Evolutionary conservation across 2,888 invertebrate species (phyloP).

Genomic region (Dysmachus trigonus): DNA sequence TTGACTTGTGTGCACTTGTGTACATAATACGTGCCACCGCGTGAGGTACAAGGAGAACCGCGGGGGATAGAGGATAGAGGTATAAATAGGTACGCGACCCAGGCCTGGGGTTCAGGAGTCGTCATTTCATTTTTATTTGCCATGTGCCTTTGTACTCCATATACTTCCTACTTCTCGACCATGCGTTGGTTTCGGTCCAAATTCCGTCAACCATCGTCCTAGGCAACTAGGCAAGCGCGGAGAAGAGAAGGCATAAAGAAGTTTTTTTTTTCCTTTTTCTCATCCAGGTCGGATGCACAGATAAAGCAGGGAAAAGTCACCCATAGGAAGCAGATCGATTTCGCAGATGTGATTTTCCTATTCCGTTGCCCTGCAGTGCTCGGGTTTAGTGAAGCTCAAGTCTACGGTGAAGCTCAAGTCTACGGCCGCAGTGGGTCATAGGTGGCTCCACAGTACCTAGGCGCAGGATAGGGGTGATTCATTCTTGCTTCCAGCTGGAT

Average conservation of each 20-base stretch:
- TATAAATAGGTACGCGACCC: constrained; percentile 7
- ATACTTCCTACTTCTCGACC: constrained; percentile 28
- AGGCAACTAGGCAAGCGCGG: constrained; percentile 34
- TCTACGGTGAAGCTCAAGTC: background rate
- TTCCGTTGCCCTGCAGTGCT: background rate
- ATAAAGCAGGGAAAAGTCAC: constrained; percentile 36
- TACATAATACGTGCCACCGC: background rate
- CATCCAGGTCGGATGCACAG: constrained; percentile 20
- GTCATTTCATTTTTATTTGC: constrained; percentile 31
- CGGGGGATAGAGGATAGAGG: background rate
- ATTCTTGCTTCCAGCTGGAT: background rate
- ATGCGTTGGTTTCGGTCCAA: constrained; percentile 30
- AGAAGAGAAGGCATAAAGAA: background rate
- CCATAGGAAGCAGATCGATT: constrained; percentile 39
- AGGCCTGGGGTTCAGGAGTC: background rate
- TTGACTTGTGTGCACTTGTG: background rate
- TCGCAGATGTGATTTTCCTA: constrained; percentile 39
- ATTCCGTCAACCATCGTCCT: constrained; percentile 18
- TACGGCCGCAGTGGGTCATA: background rate
- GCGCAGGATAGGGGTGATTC: background rate
- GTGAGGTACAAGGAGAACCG: background rate
- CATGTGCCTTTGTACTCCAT: constrained; percentile 1
- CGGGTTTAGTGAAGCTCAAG: background rate
- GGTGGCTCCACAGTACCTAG: background rate
- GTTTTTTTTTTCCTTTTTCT: constrained; percentile 27